phyloP scores from a whole-genome alignment of 1,140 invertebrate genomes.

The Drosophila lacertosa region DNA sequence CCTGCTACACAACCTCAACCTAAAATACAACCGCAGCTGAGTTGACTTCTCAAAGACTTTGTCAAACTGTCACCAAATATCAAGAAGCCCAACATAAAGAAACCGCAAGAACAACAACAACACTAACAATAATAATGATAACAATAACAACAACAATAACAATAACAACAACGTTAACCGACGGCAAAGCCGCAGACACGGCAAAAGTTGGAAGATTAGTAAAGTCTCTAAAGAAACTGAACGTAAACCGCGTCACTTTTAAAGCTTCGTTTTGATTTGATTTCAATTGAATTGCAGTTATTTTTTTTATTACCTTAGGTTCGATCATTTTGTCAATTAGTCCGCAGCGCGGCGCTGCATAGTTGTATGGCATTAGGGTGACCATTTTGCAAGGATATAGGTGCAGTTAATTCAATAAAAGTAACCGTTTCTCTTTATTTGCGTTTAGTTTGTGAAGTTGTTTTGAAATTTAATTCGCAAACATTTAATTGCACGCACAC shows the following conservation, averaged over 20 bases:
- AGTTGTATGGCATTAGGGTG: slow-evolving; percentile 86
- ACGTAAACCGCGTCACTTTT: slow-evolving; percentile 63
- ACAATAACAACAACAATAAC: slow-evolving; percentile 22
- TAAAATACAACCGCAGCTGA: background rate
- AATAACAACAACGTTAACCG: slow-evolving; percentile 32
- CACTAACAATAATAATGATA: slow-evolving; percentile 9
- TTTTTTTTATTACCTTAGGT: slow-evolving; percentile 84
- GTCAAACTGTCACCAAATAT: slow-evolving; percentile 13
- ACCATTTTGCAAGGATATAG: slow-evolving; percentile 82
- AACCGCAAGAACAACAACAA: slow-evolving; percentile 30
- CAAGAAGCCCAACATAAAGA: slow-evolving; percentile 35
- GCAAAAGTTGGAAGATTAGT: slow-evolving; percentile 30
- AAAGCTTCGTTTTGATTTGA: slow-evolving; percentile 54
- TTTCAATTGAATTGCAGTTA: slow-evolving; percentile 1
- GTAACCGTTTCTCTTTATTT: background rate
- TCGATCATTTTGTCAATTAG: slow-evolving; percentile 86
- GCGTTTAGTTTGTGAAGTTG: slow-evolving; percentile 16
- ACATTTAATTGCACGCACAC: slow-evolving; percentile 30
- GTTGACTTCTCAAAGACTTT: background rate
- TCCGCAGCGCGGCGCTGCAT: slow-evolving; percentile 85
- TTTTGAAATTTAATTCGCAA: slow-evolving; percentile 51
- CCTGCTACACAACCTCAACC: background rate
- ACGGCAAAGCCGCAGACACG: slow-evolving; percentile 38
- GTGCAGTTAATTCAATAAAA: background rate
- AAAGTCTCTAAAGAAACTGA: slow-evolving; percentile 7